These are phyloP conservation scores for Xerus rutilus DNA, from an alignment of 2,797 vertebrate species.

Conservation along the genomic window DNA sequence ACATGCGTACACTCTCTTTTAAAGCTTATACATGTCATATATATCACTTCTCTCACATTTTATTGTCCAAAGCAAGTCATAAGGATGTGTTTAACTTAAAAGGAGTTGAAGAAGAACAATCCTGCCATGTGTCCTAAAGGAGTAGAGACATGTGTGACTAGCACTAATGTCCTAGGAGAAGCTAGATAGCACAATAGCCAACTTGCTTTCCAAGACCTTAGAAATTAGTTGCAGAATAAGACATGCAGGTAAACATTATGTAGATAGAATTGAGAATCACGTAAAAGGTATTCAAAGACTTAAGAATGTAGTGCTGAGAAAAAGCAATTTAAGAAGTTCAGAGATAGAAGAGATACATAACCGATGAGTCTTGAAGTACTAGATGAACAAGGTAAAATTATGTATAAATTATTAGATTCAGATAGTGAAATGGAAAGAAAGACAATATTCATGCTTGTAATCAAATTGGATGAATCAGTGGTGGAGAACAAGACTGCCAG, in stretches of 20 bases:
- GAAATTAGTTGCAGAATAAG: neutral
- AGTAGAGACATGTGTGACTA: neutral
- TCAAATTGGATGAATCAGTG: neutral
- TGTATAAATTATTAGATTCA: neutral
- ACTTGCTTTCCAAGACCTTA: neutral
- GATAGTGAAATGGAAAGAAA: neutral
- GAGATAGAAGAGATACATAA: neutral
- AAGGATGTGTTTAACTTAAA: slow-evolving; percentile 20
- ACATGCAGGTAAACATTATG: neutral
- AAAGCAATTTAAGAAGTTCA: neutral
- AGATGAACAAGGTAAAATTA: neutral
- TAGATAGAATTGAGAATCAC: neutral
- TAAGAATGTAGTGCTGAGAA: neutral
- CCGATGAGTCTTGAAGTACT: neutral
- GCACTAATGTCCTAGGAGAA: neutral
- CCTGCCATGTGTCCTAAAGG: neutral
- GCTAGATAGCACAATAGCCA: neutral
- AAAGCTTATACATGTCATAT: neutral
- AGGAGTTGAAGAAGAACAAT: neutral
- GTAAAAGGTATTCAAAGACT: neutral
- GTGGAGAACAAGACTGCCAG: neutral
- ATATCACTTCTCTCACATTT: slow-evolving; percentile 14
- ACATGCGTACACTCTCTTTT: too few relatives aligned
- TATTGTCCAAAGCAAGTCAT: neutral
- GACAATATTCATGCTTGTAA: neutral